Evolutionary conservation across 2,113 vertebrate genomes (phyloP).

Genomic region (Eurystomus gularis): DNA sequence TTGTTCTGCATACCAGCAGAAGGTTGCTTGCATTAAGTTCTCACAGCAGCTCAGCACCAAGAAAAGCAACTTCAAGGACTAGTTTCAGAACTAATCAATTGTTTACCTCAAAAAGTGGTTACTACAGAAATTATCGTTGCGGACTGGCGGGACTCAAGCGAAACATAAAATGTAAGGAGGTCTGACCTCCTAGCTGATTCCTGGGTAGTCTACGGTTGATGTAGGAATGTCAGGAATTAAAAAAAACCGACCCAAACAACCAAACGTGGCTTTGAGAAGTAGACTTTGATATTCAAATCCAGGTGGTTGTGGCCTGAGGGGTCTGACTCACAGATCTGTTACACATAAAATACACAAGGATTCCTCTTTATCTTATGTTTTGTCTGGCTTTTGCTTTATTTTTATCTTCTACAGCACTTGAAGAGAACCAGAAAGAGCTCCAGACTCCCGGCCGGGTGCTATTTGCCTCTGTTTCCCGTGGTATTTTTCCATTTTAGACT

Average conservation of each 20-base stretch:
- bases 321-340: neutral
- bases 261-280: neutral
- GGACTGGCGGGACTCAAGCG: neutral
- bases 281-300: neutral
- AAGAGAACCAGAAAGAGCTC: neutral
- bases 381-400: neutral
- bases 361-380: neutral
- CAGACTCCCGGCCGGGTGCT: neutral
- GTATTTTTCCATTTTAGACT: neutral
- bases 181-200: neutral
- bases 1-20: neutral
- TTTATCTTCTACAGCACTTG: neutral
- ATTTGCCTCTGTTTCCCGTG: neutral
- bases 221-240: neutral
- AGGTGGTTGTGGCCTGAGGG: neutral
- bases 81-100: constrained; percentile 28
- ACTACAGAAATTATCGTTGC: constrained; percentile 45
- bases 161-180: neutral
- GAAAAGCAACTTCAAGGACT: constrained; percentile 8
- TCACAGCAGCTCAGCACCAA: neutral
- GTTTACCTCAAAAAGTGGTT: constrained; percentile 38
- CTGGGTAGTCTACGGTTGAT: neutral
- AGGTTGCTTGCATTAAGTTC: neutral
- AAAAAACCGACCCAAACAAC: neutral
- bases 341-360: neutral